A percentile compares a stretch with the other conserved stretches of the same genome.
Conservation (phyloP, 2,797 vertebrate genomes). For the Harpagifer antarcticus region DNA sequence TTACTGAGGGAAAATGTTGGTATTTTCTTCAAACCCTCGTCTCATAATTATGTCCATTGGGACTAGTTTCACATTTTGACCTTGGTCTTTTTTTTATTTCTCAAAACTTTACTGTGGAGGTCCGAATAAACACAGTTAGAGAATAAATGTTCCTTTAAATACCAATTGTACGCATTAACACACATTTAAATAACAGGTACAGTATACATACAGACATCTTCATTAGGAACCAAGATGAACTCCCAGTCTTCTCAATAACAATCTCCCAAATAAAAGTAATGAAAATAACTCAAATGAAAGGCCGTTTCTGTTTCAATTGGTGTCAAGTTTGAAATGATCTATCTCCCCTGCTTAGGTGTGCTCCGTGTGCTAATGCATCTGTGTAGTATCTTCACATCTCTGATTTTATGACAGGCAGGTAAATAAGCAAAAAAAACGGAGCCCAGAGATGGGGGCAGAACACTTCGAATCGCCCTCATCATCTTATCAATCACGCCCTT, state of each 20-base stretch:
- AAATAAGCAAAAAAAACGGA: slow-evolving; percentile 32
- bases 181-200: neutral
- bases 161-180: neutral
- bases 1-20: neutral
- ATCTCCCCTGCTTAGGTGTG: neutral
- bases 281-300: neutral
- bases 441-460: slow-evolving; percentile 14
- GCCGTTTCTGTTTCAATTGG: neutral
- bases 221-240: neutral
- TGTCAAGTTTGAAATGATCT: neutral
- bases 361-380: slow-evolving; percentile 5
- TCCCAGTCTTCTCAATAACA: neutral
- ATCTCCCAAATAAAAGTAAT: no score
- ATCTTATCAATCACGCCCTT: slow-evolving; percentile 30
- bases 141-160: neutral
- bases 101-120: neutral
- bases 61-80: neutral
- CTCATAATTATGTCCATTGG: neutral
- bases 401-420: neutral
- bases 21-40: neutral
- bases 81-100: neutral
- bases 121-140: neutral
- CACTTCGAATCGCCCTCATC: slow-evolving; percentile 11
- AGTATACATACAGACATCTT: no score
- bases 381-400: neutral